phyloP scores from a whole-genome alignment of 2,113 vertebrate species.

The Actinemys pallida region DNA sequence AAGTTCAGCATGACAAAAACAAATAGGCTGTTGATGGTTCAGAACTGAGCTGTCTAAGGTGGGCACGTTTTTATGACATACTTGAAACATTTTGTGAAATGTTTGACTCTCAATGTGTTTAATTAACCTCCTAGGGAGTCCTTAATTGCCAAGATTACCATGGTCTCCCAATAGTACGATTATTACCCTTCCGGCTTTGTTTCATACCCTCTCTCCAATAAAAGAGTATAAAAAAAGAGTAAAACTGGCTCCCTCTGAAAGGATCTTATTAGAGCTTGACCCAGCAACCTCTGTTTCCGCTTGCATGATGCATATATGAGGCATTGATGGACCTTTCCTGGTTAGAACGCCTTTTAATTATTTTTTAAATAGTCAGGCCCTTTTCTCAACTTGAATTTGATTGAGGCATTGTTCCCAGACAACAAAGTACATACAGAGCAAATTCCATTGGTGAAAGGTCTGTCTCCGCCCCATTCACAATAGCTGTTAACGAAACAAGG shows the following conservation, averaged over 20 bases:
- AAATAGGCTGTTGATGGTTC: neutral
- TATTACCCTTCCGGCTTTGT: slow-evolving; percentile 59
- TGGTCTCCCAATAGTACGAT: slow-evolving; percentile 33
- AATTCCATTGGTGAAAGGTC: neutral
- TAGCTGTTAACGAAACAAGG: neutral
- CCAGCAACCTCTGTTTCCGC: slow-evolving; percentile 9
- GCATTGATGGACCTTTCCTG: neutral
- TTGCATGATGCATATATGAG: neutral
- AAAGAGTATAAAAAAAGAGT: slow-evolving; percentile 19
- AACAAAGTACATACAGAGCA: neutral
- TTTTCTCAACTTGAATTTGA: neutral
- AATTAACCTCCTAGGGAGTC: slow-evolving; percentile 71
- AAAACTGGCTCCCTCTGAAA: slow-evolving; percentile 67
- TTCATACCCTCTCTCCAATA: slow-evolving; percentile 46
- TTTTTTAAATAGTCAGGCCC: slow-evolving; percentile 11
- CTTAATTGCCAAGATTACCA: slow-evolving; percentile 58
- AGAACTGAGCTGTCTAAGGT: neutral
- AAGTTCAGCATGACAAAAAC: neutral
- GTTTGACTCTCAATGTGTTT: slow-evolving; percentile 26
- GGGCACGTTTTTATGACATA: neutral
- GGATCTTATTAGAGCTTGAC: slow-evolving; percentile 45
- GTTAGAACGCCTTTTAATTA: slow-evolving; percentile 7
- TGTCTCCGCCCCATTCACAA: neutral
- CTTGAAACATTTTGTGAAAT: slow-evolving; percentile 14
- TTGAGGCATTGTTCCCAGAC: accelerated